Base-by-base conservation (phyloP, 1,140 invertebrate genomes). In the Eupristina koningsbergeri region DNA sequence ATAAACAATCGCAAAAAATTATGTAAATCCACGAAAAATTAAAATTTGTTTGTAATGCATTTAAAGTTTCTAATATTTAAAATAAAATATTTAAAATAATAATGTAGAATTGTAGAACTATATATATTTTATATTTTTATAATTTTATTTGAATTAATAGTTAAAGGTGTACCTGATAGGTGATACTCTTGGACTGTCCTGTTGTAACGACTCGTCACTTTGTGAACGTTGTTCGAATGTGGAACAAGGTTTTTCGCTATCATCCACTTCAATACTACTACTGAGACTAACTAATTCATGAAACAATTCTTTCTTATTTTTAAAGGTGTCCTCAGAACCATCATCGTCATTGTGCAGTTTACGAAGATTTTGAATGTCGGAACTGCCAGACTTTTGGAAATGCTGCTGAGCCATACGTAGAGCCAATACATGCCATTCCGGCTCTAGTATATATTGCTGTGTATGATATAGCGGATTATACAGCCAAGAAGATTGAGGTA, bases 351-450 rank as follows among this genome's bases (percentile, higher is more conserved):
- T 90, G 17, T 82, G 86, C 31, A 88, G 87, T 80, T 93, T 92
- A 53, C 90, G 86, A 0, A 91, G 81, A 80, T 92, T 90, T 53
- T 92, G 91, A 3, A 91, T 81, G 17, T 88, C 85, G 3, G 77
- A 29, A 15, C 73, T 64, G 71, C 92, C 91, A 0, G 91, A 90
- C 84, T 90, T 89, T 76, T 92, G 91, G 13, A 92, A 85, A 50
- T 91, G 90, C 15, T 93, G 92, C 74, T 93, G 92, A 0, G 91
- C 91, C 89, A 92, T 91, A n/a, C 91, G 87, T 15, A 92, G 78
- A 8, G 92, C 91, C 19, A 93, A 61, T 22, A 90, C 91, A 64
- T 93, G 91, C 92, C 92, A 93, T 47, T 92, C 91, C 0, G 91
- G 91, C 53, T 92, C 91, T 50, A 92, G 64, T 2, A 92, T 89